Conservation (phyloP, 2,888 invertebrate species). For the Adineta ricciae region DNA sequence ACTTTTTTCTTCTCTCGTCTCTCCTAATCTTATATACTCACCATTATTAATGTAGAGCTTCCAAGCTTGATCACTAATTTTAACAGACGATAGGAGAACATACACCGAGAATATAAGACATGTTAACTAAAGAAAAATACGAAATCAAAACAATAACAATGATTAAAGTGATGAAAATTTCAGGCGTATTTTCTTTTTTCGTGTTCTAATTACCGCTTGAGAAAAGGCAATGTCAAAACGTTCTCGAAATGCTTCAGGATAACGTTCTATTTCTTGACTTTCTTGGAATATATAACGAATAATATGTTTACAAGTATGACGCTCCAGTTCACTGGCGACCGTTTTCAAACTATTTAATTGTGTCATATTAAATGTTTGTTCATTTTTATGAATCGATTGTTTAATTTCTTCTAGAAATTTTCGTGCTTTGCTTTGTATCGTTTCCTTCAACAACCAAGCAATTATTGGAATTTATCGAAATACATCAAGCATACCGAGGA, state of each 20-base stretch:
- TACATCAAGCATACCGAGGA: not conserved
- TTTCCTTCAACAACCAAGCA: not conserved
- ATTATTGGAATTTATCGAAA: not conserved
- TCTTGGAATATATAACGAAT: not conserved
- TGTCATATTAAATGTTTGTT: not conserved
- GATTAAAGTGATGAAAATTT: too few species aligned
- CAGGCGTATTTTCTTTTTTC: too few species aligned
- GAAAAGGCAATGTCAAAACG: not conserved
- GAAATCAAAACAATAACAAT: not conserved
- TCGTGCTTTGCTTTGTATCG: not conserved
- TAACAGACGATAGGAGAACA: not conserved
- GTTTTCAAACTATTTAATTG: not conserved
- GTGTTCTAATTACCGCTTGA: not conserved
- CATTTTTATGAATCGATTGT: not conserved
- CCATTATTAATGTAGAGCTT: not conserved
- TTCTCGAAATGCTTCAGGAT: not conserved
- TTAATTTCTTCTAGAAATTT: not conserved
- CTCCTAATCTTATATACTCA: not conserved
- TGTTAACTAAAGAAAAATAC: not conserved
- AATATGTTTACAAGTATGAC: not conserved
- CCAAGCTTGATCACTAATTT: slow-evolving; percentile 8
- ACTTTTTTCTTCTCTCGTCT: not conserved
- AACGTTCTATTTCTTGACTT: not conserved
- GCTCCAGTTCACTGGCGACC: not conserved
- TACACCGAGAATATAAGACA: not conserved